phyloP scores from a whole-genome alignment of 2,113 vertebrate species.

The Oryzias celebensis region DNA sequence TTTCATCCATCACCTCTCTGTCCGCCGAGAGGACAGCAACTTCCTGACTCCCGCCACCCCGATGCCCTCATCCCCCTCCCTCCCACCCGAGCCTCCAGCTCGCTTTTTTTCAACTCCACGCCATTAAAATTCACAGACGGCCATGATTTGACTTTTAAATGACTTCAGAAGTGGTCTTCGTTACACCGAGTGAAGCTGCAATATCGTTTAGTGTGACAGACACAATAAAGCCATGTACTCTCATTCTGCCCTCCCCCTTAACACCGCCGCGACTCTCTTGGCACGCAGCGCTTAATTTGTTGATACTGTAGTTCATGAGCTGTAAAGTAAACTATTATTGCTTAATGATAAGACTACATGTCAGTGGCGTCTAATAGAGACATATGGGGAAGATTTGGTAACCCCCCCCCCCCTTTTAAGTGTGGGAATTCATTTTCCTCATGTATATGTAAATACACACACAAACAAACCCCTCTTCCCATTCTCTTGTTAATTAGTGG shows the following conservation, averaged over 20 bases:
- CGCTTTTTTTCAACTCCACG: constrained; percentile 50
- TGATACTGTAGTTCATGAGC: constrained; percentile 81
- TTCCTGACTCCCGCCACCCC: constrained; percentile 56
- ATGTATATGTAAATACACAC: constrained; percentile 77
- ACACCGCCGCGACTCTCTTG: constrained; percentile 43
- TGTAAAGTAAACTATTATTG: constrained; percentile 83
- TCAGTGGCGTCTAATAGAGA: constrained; percentile 80
- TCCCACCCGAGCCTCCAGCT: constrained; percentile 43
- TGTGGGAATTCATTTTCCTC: constrained; percentile 77
- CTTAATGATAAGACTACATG: constrained; percentile 80
- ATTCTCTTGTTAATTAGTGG: constrained; percentile 77
- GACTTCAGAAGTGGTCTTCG: constrained; percentile 75
- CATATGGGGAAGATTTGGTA: constrained; percentile 72
- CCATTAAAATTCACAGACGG: constrained; percentile 72
- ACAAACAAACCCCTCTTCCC: constrained; percentile 65
- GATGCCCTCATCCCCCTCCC: constrained; percentile 31
- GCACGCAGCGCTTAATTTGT: constrained; percentile 77
- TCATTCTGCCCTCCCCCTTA: constrained; percentile 1
- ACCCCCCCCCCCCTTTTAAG: constrained; percentile 63
- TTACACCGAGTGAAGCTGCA: constrained; percentile 63
- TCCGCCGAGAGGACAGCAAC: constrained; percentile 52
- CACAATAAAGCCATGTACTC: constrained; percentile 65
- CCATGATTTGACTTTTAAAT: constrained; percentile 77
- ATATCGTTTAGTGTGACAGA: constrained; percentile 73
- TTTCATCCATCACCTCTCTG: constrained; percentile 60